phyloP scores from a whole-genome alignment of 1,140 invertebrate genomes.

The Agrypnia vestita region DNA sequence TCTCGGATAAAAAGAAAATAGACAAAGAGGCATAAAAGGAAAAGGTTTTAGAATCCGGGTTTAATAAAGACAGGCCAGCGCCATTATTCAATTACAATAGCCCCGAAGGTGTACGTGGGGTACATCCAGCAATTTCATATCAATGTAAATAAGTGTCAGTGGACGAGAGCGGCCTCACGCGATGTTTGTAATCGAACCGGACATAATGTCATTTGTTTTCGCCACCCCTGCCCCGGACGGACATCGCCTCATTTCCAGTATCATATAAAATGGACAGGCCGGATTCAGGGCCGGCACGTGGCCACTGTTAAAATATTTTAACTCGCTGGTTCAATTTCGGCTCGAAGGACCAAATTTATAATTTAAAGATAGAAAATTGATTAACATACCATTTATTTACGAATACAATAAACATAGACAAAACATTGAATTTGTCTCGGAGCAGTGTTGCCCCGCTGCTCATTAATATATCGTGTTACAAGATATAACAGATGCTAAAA shows the following conservation, averaged over 20 bases:
- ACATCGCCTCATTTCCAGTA: constrained; percentile 2
- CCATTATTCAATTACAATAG: constrained; percentile 36
- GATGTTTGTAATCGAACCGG: constrained; percentile 37
- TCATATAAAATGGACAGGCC: constrained; percentile 16
- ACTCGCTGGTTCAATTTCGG: too few species aligned
- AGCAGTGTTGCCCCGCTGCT: too few species aligned
- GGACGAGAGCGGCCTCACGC: background rate
- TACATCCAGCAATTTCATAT: background rate
- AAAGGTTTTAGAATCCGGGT: background rate
- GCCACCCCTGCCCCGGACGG: constrained; percentile 16
- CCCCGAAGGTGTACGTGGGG: background rate
- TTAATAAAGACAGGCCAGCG: constrained; percentile 22
- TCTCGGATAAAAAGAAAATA: too few species aligned
- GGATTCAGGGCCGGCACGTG: background rate
- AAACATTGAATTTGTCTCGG: too few species aligned
- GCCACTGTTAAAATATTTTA: too few species aligned
- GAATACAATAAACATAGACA: too few species aligned
- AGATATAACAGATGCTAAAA: too few species aligned
- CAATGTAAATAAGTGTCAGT: constrained; percentile 41
- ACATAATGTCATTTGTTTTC: constrained; percentile 41
- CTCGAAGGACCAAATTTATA: too few species aligned
- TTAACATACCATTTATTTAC: too few species aligned
- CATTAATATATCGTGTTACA: too few species aligned
- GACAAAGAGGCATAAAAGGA: background rate
- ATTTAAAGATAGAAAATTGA: too few species aligned